Conservation (phyloP, 2,797 vertebrate species). For the Muraenolepis orangiensis region DNA sequence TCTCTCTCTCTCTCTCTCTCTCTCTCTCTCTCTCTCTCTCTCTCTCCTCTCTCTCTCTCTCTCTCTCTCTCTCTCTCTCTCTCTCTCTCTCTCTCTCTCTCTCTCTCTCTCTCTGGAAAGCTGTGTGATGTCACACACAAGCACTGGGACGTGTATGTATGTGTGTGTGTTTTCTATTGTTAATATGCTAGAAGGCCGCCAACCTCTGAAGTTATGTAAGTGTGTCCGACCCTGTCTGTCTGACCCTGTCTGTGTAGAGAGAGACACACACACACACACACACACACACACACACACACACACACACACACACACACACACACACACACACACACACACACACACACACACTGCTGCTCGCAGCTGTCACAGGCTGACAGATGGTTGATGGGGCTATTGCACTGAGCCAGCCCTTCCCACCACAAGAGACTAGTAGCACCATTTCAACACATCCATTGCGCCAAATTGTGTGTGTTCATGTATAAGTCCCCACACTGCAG, state of each 20-base stretch:
- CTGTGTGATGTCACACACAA: too few relatives aligned
- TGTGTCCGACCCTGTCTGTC: not conserved
- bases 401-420: too few relatives aligned
- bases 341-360: not conserved
- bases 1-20: not conserved
- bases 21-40: not conserved
- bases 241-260: not conserved
- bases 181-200: not conserved
- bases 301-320: slow-evolving; percentile 7
- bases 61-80: not conserved
- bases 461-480: too few relatives aligned
- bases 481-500: too few relatives aligned
- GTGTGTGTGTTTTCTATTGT: not conserved
- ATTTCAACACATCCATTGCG: too few relatives aligned
- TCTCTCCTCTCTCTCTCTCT: not conserved
- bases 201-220: not conserved
- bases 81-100: not conserved
- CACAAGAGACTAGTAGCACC: too few relatives aligned
- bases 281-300: slow-evolving; percentile 11
- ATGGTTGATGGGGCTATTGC: too few relatives aligned
- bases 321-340: slow-evolving; percentile 7
- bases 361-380: too few relatives aligned
- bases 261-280: not conserved
- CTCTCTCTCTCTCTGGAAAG: not conserved
- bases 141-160: not conserved